Evolutionary conservation across 2,888 invertebrate species (phyloP), one percentile per base, ranked within the genome.

Genomic region (Agrochola lychnidis): DNA sequence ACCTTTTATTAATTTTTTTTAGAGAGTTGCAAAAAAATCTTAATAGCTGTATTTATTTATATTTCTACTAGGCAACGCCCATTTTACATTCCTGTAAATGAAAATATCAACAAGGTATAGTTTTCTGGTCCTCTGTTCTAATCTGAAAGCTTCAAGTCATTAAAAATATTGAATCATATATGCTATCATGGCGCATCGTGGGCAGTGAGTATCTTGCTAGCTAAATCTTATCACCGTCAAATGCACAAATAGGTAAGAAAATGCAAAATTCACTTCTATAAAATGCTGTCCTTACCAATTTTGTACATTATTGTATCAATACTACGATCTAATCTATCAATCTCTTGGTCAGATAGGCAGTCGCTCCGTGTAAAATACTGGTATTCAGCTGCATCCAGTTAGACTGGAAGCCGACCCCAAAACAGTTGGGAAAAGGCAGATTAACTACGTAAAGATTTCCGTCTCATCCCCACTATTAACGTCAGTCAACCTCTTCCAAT

Each of bases 381-480:
- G 22, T 51, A 51, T 22, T 51, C 16, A 51, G 19, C 22, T 53
- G 22, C 9, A 53, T 53, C 22, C 10, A 9, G 53, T 56, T n/a
- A 53, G 53, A 53, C 56, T n/a, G 56, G 56, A n/a, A 53, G 22
- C 53, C 22, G 22, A 53, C 53, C 22, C 53, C 56, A 56, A 25
- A 4, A n/a, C 12, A n/a, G 56, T 56, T 57, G 25, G 0, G 14
- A 57, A 14, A 57, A n/a, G 56, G n/a, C 25, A 14, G 25, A 57
- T 57, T 57, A 6, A 57, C 57, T 57, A 95, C 2, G 95, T 95
- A 82, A 91, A 95, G 30, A 96, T 92, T 82, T 93, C 94, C 4
- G 92, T 91, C 14, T 94, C 92, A 89, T 95, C 92, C 0, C 92
- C 92, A 57, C 91, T 91, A 88, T 96, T 96, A 0, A 96, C 79